These are phyloP conservation scores for Hemaris fuciformis DNA, from an alignment of 2,888 invertebrate genomes.

Conservation along the genomic window DNA sequence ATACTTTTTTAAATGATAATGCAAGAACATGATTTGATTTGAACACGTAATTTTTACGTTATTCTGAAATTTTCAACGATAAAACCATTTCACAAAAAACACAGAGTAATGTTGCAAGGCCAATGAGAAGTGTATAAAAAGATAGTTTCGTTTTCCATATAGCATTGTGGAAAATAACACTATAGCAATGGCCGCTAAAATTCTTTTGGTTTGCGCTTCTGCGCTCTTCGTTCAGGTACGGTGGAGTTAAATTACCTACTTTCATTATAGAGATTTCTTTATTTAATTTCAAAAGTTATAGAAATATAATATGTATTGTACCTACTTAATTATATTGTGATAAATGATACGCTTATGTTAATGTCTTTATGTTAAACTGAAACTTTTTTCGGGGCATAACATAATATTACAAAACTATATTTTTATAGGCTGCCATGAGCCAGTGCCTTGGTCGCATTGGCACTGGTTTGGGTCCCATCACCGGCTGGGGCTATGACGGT, in stretches of 20 bases:
- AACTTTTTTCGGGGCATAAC: too few species aligned
- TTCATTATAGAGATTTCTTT: background rate
- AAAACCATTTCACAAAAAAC: background rate
- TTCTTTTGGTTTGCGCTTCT: conserved; percentile 28
- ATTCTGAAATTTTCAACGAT: background rate
- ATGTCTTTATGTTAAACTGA: too few species aligned
- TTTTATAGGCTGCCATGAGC: conserved; percentile 13
- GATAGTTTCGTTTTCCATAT: background rate
- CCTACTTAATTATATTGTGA: too few species aligned
- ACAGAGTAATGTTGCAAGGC: background rate
- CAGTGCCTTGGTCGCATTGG: conserved; percentile 15
- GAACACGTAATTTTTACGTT: background rate
- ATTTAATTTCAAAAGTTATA: too few species aligned
- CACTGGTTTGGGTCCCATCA: background rate
- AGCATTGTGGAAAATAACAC: background rate
- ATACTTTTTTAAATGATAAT: background rate
- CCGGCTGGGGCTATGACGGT: conserved; percentile 2
- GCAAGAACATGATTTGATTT: background rate
- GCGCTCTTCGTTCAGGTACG: conserved; percentile 31
- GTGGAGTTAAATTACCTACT: background rate
- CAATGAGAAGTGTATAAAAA: conserved; percentile 10
- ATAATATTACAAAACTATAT: background rate
- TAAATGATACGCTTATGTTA: too few species aligned
- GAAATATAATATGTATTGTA: too few species aligned
- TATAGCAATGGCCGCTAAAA: conserved; percentile 29